phyloP scores from a whole-genome alignment of 2,888 invertebrate species.

The Cactoblastis cactorum region DNA sequence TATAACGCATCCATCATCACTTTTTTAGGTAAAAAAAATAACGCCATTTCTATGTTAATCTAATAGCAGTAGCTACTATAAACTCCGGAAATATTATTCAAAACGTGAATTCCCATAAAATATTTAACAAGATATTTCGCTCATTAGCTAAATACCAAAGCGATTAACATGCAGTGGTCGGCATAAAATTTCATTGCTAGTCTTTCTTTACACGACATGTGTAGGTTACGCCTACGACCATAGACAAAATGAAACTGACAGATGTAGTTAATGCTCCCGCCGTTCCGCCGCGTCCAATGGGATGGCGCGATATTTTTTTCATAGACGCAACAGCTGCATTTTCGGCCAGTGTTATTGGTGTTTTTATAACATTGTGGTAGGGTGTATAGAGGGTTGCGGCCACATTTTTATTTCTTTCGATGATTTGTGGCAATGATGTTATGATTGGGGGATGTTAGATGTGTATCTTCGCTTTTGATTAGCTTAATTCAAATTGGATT shows the following conservation, averaged over 20 bases:
- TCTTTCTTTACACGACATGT: conserved; percentile 22
- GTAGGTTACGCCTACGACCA: conserved; percentile 30
- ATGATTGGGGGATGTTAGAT: conserved; percentile 29
- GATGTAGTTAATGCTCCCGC: conserved; percentile 54
- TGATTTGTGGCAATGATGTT: conserved; percentile 33
- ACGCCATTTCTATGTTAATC: not conserved
- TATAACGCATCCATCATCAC: no score
- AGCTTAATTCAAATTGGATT: conserved; percentile 11
- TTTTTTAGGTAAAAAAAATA: not conserved
- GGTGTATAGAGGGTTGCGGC: conserved; percentile 18
- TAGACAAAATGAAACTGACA: conserved; percentile 57
- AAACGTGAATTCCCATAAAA: not conserved
- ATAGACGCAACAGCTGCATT: conserved; percentile 47
- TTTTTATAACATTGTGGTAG: conserved; percentile 41
- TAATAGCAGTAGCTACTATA: not conserved
- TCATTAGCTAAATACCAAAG: conserved; percentile 6
- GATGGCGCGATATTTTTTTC: conserved; percentile 40
- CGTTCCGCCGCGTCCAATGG: conserved; percentile 40
- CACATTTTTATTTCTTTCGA: conserved; percentile 31
- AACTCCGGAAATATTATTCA: not conserved
- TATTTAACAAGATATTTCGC: not conserved
- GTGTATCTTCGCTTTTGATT: conserved; percentile 23
- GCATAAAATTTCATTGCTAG: conserved; percentile 23
- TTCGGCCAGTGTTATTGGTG: conserved; percentile 50
- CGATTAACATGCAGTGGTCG: conserved; percentile 11